Conservation (phyloP, 2,888 invertebrate species). For the Drosophila falleni region DNA sequence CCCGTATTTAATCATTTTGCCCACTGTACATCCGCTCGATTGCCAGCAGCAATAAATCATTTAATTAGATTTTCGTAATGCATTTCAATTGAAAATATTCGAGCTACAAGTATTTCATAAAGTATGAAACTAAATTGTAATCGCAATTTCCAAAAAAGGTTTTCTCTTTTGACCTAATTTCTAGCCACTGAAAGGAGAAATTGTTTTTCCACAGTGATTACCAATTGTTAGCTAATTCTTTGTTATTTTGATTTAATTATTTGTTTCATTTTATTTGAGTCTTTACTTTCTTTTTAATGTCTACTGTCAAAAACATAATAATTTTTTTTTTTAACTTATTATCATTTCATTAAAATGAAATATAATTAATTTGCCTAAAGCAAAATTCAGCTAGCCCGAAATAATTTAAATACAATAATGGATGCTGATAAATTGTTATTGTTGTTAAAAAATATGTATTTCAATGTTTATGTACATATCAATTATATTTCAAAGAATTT, state of each 20-base stretch:
- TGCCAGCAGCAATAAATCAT: slow-evolving; percentile 6
- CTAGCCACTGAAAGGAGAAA: background rate
- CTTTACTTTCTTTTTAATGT: background rate
- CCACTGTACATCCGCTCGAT: slow-evolving; percentile 8
- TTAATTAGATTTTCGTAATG: slow-evolving; percentile 13
- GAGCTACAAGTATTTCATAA: background rate
- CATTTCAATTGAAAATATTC: slow-evolving; percentile 2
- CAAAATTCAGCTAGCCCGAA: no score
- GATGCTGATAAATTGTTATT: background rate
- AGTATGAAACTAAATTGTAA: slow-evolving; percentile 8
- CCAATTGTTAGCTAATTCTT: background rate
- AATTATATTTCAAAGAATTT: no score
- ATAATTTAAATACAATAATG: no score
- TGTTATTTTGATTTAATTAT: background rate
- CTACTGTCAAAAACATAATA: background rate
- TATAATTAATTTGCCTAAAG: background rate
- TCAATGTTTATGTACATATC: no score
- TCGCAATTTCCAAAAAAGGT: background rate
- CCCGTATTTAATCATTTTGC: slow-evolving; percentile 21
- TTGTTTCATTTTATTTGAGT: no score
- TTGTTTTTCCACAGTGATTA: background rate
- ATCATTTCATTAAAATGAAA: background rate
- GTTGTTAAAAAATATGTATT: no score
- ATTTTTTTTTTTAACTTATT: no score
- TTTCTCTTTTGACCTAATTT: slow-evolving; percentile 7